Percentiles rank a stretch among this genome's conserved stretches.
Evolutionary conservation across 2,113 vertebrate species (phyloP).

Genomic region (Tichodroma muraria): DNA sequence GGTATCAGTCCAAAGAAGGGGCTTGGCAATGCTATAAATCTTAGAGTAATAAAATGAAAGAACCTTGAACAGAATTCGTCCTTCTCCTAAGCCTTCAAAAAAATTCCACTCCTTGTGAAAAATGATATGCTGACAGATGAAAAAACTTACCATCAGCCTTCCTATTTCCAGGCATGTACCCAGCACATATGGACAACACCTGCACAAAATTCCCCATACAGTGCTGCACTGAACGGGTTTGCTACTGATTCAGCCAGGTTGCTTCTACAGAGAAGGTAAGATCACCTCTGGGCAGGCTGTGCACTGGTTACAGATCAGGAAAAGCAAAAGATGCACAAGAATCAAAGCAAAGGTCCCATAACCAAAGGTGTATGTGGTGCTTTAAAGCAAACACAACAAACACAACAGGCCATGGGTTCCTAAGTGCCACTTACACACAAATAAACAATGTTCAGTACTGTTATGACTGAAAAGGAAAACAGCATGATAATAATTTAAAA

Average conservation of each 20-base stretch:
- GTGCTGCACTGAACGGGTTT: neutral
- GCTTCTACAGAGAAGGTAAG: neutral
- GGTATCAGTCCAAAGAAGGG: conserved; percentile 21
- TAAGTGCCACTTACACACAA: neutral
- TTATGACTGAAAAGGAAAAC: neutral
- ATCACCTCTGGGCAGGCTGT: neutral
- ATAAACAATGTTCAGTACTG: conserved; percentile 7
- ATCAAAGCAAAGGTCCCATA: neutral
- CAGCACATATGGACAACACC: conserved; percentile 38
- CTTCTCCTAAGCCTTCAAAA: conserved; percentile 41
- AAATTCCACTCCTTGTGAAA: conserved; percentile 41
- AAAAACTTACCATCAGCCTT: neutral
- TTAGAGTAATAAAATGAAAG: conserved; percentile 24
- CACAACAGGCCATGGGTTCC: neutral
- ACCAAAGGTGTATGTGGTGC: neutral
- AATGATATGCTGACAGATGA: conserved; percentile 31
- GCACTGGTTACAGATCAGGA: neutral
- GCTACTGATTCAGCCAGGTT: neutral
- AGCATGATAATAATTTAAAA: neutral
- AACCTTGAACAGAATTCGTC: conserved; percentile 17
- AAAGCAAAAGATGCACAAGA: neutral
- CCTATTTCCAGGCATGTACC: conserved; percentile 10
- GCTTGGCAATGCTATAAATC: conserved; percentile 35
- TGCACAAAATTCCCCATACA: neutral
- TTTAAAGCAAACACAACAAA: neutral